Conservation (phyloP, 2,888 invertebrate genomes). For the Acleris cristana region DNA sequence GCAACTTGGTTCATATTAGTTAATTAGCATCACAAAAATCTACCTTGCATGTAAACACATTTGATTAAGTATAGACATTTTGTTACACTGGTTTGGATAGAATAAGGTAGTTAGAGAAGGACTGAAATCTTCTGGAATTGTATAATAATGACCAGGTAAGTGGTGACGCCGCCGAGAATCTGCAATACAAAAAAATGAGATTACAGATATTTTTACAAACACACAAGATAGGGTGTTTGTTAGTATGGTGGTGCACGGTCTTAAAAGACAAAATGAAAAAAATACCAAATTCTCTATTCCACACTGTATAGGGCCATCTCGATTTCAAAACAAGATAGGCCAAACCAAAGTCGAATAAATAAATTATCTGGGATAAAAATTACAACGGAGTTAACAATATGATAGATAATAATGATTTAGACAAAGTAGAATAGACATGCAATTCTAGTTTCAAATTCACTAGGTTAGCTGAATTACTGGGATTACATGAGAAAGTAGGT, state of each 20-base stretch:
- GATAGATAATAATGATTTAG: too few relatives aligned
- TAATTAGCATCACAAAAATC: too few relatives aligned
- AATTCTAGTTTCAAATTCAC: too few relatives aligned
- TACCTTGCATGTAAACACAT: too few relatives aligned
- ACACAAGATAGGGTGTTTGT: too few relatives aligned
- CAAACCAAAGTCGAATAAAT: not conserved
- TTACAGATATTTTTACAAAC: too few relatives aligned
- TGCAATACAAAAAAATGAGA: constrained; percentile 42
- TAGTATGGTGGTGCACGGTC: too few relatives aligned
- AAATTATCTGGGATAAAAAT: not conserved
- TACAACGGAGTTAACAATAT: too few relatives aligned
- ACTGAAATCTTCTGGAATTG: constrained; percentile 50
- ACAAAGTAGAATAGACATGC: too few relatives aligned
- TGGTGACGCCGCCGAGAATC: constrained; percentile 65
- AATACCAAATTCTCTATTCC: too few relatives aligned
- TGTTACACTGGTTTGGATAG: not conserved
- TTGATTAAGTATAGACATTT: not conserved
- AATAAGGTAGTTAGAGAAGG: not conserved
- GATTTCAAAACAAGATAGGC: not conserved
- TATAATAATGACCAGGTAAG: constrained; percentile 67
- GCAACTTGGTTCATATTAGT: too few relatives aligned
- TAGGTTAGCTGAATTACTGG: not conserved
- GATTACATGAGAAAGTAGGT: not conserved
- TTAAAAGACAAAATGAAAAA: not conserved
- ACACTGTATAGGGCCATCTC: too few relatives aligned